Conservation (phyloP, 2,113 vertebrate species). For the Collichthys lucidus region DNA sequence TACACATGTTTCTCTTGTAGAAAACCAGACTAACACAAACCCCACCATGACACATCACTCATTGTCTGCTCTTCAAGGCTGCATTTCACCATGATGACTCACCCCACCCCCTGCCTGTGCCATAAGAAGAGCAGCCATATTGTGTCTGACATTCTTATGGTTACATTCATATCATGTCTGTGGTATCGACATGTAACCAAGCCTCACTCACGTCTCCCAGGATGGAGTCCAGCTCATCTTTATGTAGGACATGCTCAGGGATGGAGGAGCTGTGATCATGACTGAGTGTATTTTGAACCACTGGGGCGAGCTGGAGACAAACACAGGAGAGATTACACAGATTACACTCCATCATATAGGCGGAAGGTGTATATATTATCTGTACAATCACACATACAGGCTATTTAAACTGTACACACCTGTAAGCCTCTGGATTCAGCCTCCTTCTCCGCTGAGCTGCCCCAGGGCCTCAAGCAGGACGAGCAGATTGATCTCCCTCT, state of each 20-base stretch:
- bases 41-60: background rate
- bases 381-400: background rate
- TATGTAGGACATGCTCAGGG: slow-evolving; percentile 79
- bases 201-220: slow-evolving; percentile 87
- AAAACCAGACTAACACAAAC: too few species aligned
- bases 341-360: background rate
- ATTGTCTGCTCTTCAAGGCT: background rate
- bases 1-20: background rate
- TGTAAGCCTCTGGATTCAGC: slow-evolving; percentile 62
- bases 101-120: background rate
- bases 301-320: slow-evolving; percentile 47
- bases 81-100: background rate
- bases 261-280: slow-evolving; percentile 56
- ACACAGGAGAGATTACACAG: background rate
- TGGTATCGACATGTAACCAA: slow-evolving; percentile 29
- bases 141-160: slow-evolving; percentile 11
- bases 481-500: slow-evolving; percentile 79
- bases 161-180: background rate
- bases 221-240: slow-evolving; percentile 88
- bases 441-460: slow-evolving; percentile 62
- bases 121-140: slow-evolving; percentile 16
- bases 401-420: slow-evolving; percentile 56
- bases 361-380: slow-evolving; percentile 3
- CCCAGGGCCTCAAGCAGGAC: slow-evolving; percentile 76
- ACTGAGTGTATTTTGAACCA: slow-evolving; percentile 44